A percentile compares a stretch with the other conserved stretches of the same genome.
Conservation (phyloP, 1,140 invertebrate genomes). For the Caenorhabditis briggsae region DNA sequence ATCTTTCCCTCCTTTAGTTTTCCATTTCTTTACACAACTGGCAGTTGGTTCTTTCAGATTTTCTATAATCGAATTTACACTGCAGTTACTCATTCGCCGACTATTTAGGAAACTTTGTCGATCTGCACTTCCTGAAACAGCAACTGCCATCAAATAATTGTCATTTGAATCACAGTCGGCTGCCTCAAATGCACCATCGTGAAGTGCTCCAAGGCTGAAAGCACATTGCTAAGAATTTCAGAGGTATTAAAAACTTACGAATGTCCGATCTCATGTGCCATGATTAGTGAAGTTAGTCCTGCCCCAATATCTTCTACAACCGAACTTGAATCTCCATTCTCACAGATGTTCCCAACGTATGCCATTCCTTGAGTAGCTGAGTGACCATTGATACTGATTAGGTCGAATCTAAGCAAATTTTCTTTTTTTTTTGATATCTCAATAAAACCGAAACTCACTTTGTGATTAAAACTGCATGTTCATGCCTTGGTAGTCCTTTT, state of each 20-base stretch:
- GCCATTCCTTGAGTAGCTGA: conserved; percentile 76
- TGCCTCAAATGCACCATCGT: conserved; percentile 67
- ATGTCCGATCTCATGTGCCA: conserved; percentile 74
- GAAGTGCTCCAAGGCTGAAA: conserved; percentile 71
- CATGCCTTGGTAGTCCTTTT: conserved; percentile 67
- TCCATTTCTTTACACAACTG: conserved; percentile 64
- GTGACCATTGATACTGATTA: conserved; percentile 71
- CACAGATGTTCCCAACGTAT: conserved; percentile 74
- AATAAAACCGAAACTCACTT: not conserved
- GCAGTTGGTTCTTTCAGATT: conserved; percentile 68
- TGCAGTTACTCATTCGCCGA: conserved; percentile 70
- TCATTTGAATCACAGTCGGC: conserved; percentile 63
- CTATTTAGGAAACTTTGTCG: conserved; percentile 67
- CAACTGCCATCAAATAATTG: conserved; percentile 73
- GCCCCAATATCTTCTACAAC: conserved; percentile 76
- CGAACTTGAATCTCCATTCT: conserved; percentile 67
- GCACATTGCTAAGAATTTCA: too few species aligned
- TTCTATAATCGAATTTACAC: conserved; percentile 67
- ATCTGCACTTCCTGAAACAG: conserved; percentile 69
- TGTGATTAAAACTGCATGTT: conserved; percentile 72
- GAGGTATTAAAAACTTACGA: conserved; percentile 58
- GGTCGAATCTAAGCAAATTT: conserved; percentile 64
- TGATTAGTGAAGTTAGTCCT: conserved; percentile 71
- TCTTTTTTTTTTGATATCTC: not conserved
- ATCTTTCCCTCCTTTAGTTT: conserved; percentile 21